Conservation (phyloP, 92 coral and sea anemone species). For the Actinostola sp. region DNA sequence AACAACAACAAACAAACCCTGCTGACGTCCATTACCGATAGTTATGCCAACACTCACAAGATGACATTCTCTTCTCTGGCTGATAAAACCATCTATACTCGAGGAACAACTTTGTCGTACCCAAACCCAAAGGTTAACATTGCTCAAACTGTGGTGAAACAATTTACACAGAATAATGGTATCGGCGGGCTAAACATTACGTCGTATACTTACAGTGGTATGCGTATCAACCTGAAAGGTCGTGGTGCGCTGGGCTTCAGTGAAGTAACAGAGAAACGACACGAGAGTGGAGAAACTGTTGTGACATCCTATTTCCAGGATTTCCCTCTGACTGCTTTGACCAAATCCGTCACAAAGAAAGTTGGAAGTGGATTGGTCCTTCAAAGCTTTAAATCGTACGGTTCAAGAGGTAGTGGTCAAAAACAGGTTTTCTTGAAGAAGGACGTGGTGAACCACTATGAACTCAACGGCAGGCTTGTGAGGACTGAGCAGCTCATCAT, state of each 20-base stretch:
- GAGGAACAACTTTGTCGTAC: constrained; percentile 13
- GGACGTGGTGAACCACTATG: constrained; percentile 28
- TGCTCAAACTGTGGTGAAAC: constrained; percentile 31
- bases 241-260: constrained; percentile 31
- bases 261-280: constrained; percentile 19
- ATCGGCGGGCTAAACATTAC: constrained; percentile 31
- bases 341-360: constrained; percentile 24
- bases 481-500: constrained; percentile 26
- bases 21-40: constrained; percentile 29
- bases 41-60: constrained; percentile 27
- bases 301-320: constrained; percentile 9
- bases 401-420: constrained; percentile 12
- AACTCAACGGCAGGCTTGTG: constrained; percentile 30
- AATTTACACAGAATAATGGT: constrained; percentile 26
- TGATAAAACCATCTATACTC: constrained; percentile 25
- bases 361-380: constrained; percentile 20
- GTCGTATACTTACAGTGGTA: constrained; percentile 22
- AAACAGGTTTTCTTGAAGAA: constrained; percentile 20
- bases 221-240: constrained; percentile 26
- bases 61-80: constrained; percentile 27
- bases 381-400: constrained; percentile 25
- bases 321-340: constrained; percentile 23
- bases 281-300: constrained; percentile 22
- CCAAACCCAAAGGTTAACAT: constrained; percentile 38
- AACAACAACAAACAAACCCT: constrained; percentile 29